Conservation (phyloP, 2,113 vertebrate species). For the Zonotrichia leucophrys region DNA sequence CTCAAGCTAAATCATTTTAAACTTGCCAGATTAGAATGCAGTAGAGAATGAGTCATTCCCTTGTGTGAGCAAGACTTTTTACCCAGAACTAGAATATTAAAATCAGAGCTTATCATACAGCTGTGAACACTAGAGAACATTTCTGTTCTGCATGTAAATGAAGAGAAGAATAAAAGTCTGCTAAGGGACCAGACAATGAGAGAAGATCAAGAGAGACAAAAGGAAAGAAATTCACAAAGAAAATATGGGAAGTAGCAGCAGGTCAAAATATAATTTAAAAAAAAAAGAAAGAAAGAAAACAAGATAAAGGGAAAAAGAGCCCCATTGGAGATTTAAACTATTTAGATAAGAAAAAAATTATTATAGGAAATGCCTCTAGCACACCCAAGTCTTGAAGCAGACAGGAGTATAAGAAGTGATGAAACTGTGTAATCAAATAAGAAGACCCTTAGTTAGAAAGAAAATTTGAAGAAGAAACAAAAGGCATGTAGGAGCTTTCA, state of each 20-base stretch:
- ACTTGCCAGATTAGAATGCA: background rate
- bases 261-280: background rate
- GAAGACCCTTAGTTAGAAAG: background rate
- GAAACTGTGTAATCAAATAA: background rate
- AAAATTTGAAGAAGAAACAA: background rate
- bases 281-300: background rate
- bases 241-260: background rate
- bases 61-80: background rate
- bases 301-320: background rate
- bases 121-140: background rate
- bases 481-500: background rate
- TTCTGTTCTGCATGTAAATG: background rate
- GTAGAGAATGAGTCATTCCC: background rate
- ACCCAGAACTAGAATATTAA: slow-evolving; percentile 9
- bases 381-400: background rate
- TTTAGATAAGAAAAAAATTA: background rate
- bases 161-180: background rate
- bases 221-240: background rate
- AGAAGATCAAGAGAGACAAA: slow-evolving; percentile 4
- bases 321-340: background rate
- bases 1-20: background rate
- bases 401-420: background rate
- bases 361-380: background rate
- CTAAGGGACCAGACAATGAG: background rate
- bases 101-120: slow-evolving; percentile 14